phyloP scores from a whole-genome alignment of 2,113 vertebrate species.

The Megaptera novaeangliae region DNA sequence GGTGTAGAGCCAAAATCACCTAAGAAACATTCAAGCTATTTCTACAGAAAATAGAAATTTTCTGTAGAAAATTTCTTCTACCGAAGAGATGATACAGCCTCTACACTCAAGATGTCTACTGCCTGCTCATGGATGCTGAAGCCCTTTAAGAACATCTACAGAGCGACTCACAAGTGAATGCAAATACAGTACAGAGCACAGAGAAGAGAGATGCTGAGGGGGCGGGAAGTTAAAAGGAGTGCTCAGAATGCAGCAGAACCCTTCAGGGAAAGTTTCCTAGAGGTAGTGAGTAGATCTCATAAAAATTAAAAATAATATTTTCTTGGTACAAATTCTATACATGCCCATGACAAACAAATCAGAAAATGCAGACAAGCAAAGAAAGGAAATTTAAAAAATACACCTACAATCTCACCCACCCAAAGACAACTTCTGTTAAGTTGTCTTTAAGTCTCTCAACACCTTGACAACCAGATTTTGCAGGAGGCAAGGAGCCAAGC shows the following conservation, averaged over 20 bases:
- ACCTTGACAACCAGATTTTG: constrained; percentile 41
- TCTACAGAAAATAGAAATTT: background rate
- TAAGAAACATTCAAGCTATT: background rate
- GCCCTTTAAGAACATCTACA: background rate
- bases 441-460: background rate
- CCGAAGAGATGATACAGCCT: background rate
- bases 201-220: background rate
- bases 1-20: background rate
- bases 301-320: constrained; percentile 43
- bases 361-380: constrained; percentile 44
- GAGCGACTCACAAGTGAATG: background rate
- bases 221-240: background rate
- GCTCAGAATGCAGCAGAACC: background rate
- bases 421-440: constrained; percentile 31
- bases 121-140: background rate
- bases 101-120: background rate
- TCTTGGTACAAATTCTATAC: constrained; percentile 17
- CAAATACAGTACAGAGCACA: background rate
- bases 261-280: constrained; percentile 14
- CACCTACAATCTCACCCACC: constrained; percentile 22
- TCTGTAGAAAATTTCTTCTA: background rate
- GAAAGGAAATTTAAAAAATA: background rate
- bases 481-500: background rate
- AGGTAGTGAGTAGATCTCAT: background rate
- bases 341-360: constrained; percentile 44